A percentile compares a stretch with the other conserved stretches of the same genome.
These are phyloP conservation scores for Cataglyphis albicans DNA, from an alignment of 2,888 invertebrate species.

Conservation along the genomic window DNA sequence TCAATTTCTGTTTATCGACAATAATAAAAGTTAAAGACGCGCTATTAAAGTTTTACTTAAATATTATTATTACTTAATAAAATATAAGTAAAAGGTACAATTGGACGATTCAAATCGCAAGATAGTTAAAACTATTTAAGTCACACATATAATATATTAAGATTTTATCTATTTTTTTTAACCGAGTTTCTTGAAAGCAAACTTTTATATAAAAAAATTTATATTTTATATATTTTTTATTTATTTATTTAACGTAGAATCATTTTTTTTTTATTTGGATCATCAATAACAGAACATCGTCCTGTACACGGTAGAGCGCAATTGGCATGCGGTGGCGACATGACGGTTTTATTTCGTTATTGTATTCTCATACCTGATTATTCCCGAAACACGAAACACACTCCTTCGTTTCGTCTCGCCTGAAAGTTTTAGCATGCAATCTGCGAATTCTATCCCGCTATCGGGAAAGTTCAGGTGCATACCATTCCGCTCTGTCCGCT, in stretches of 20 bases:
- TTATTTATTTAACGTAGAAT: neutral
- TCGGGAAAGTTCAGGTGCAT: slow-evolving; percentile 62
- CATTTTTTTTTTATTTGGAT: neutral
- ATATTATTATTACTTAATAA: neutral
- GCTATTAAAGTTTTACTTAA: neutral
- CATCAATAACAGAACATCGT: neutral
- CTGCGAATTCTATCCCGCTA: slow-evolving; percentile 67
- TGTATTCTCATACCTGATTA: slow-evolving; percentile 59
- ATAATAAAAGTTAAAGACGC: neutral
- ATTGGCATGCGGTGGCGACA: slow-evolving; percentile 20
- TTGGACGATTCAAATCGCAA: neutral
- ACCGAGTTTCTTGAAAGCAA: neutral
- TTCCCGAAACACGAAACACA: slow-evolving; percentile 50
- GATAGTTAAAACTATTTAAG: neutral
- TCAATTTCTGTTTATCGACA: neutral
- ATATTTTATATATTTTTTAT: neutral
- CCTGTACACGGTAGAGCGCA: neutral
- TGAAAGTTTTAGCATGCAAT: slow-evolving; percentile 79
- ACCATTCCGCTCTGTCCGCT: slow-evolving; percentile 60
- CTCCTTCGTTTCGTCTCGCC: slow-evolving; percentile 26
- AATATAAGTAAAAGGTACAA: slow-evolving; percentile 11
- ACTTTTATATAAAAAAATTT: neutral
- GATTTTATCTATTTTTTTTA: neutral
- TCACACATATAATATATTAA: neutral
- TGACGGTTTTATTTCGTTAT: slow-evolving; percentile 64